Base-by-base conservation (phyloP, 2,888 invertebrate species). In the Rhogogaster chlorosoma region DNA sequence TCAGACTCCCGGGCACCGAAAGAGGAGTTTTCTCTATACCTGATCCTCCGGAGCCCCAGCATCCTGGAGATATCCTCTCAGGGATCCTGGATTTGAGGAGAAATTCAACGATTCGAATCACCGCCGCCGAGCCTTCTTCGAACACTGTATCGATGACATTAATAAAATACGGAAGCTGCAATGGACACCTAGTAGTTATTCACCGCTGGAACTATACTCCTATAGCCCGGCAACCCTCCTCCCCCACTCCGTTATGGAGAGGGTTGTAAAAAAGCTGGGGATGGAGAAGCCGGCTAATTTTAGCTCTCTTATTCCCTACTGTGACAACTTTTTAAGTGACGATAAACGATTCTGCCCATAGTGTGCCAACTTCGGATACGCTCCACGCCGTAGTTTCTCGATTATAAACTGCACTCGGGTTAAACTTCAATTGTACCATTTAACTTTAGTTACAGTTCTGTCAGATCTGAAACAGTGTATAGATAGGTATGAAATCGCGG, bases 1-100 rank as follows among this genome's bases (percentile, higher is more conserved):
- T 70, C 84, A 70, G 84, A 85, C 84, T 80, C 80, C 70, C 80
- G 80, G 84, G 82, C 84, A 82, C 80, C 84, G 70, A 38, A 36
- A 67, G 61, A 80, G 82, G 82, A 67, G 71, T 85, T 82, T 67
- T 70, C 80, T 49, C 64, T 70, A 29, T 61, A 80, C 78, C 84
- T 82, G 80, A 42, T 42, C 70, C 53, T 67, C 36, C 26, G 75
- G 90, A 92, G 32, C n/a, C 32, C 10, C 61, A 53, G 2, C 71
- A 29, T 80, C 49, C 32, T 53, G 45, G 71, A 15, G 70, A 36
- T 82, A 61, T 84, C 83, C 83, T 71, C n/a, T 49, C 32, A 67
- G 71, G 26, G 80, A 71, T 84, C 45, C 49, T 45, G 70, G 83
- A 83, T 42, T 83, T 29, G 0, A 45, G 18, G 26, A 67, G 12